phyloP scores from a whole-genome alignment of 1,140 invertebrate genomes.

The Phocides pigmalion region DNA sequence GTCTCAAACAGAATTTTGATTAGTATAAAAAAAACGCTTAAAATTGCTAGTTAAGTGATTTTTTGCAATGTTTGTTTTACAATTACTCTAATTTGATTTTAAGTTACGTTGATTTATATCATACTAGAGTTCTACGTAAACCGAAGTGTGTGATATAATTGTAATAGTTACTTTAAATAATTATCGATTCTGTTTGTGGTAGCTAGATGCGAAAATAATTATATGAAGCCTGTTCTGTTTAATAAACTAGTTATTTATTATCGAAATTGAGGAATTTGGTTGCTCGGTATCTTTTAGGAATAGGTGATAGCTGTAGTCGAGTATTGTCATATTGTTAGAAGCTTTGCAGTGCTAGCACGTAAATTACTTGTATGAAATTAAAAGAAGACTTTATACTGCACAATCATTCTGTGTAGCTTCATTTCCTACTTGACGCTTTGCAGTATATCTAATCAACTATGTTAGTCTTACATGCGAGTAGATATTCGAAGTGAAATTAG shows the following conservation, averaged over 20 bases:
- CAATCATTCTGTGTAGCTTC: conserved; percentile 36
- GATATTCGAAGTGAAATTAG: too few relatives aligned
- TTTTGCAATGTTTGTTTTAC: conserved; percentile 53
- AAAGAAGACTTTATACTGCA: conserved; percentile 31
- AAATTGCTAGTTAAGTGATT: conserved; percentile 65
- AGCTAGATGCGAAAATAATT: conserved; percentile 70
- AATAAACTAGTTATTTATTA: conserved; percentile 75
- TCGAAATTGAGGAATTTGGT: conserved; percentile 63
- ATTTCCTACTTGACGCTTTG: conserved; percentile 16
- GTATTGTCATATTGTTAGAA: conserved; percentile 71
- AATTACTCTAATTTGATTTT: conserved; percentile 54
- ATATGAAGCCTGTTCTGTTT: conserved; percentile 56
- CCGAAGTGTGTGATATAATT: conserved; percentile 76
- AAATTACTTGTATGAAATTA: conserved; percentile 44
- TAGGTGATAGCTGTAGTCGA: conserved; percentile 66
- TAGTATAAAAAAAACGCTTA: conserved; percentile 50
- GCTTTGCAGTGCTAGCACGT: conserved; percentile 72
- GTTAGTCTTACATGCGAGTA: too few relatives aligned
- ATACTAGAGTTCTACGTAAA: conserved; percentile 69
- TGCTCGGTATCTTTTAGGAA: conserved; percentile 71
- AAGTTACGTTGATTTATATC: conserved; percentile 59
- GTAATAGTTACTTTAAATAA: conserved; percentile 56
- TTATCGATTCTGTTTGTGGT: conserved; percentile 69
- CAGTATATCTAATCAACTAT: not conserved
- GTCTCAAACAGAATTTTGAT: conserved; percentile 65